Percentiles rank a stretch among this genome's conserved stretches.
phyloP scores from a whole-genome alignment of 2,113 vertebrate species.

The Ctenomys sociabilis region DNA sequence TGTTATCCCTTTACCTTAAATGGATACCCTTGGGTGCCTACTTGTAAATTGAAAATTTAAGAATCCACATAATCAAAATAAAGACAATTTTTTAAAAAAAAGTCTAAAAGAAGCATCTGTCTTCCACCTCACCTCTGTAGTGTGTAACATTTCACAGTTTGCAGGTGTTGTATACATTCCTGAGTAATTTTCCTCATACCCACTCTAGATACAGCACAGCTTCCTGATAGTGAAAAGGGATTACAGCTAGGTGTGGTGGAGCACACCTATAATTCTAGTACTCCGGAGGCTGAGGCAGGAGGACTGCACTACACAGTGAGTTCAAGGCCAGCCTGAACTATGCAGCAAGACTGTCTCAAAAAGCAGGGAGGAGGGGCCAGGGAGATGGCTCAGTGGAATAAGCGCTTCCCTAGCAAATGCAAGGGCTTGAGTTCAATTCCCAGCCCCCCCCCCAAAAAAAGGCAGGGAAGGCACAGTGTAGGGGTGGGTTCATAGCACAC shows the following conservation, averaged over 20 bases:
- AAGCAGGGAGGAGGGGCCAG: background rate
- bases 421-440: too few relatives aligned
- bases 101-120: background rate
- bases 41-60: background rate
- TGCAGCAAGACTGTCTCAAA: background rate
- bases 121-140: too few relatives aligned
- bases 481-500: too few relatives aligned
- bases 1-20: constrained; percentile 27
- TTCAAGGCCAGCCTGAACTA: background rate
- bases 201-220: background rate
- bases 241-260: background rate
- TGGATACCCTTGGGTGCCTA: background rate
- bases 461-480: too few relatives aligned
- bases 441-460: too few relatives aligned
- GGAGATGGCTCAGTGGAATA: too few relatives aligned
- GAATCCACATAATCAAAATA: background rate
- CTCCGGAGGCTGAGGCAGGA: background rate
- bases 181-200: background rate
- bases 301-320: background rate
- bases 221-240: background rate
- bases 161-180: background rate
- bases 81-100: background rate
- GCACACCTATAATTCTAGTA: background rate
- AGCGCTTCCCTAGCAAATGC: too few relatives aligned
- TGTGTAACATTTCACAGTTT: accelerated